These are phyloP conservation scores for Siderastrea siderea DNA, from an alignment of 92 coral and sea anemone genomes.

Conservation along the genomic window DNA sequence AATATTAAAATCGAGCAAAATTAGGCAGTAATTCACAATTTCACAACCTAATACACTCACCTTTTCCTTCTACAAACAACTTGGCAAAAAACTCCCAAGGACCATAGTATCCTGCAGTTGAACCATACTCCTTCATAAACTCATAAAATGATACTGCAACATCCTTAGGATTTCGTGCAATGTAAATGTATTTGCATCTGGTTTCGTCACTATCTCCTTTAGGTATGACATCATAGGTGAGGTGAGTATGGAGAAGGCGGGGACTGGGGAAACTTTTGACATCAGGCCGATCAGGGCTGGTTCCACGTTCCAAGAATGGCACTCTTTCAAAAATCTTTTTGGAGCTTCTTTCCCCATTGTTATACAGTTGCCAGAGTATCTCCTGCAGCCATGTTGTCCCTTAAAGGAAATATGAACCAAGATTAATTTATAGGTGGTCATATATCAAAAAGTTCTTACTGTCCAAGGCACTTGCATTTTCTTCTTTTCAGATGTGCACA, in stretches of 20 bases:
- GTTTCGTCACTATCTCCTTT: slow-evolving; percentile 12
- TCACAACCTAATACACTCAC: background rate
- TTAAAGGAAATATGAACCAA: background rate
- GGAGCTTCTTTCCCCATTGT: slow-evolving; percentile 31
- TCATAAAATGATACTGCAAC: slow-evolving; percentile 52
- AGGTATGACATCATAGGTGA: slow-evolving; percentile 42
- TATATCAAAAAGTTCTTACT: too few species aligned
- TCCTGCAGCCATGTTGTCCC: slow-evolving; percentile 58
- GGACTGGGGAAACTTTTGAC: slow-evolving; percentile 44
- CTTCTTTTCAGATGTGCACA: too few species aligned
- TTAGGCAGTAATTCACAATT: too few species aligned
- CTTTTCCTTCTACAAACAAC: slow-evolving; percentile 40
- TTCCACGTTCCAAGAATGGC: slow-evolving; percentile 41
- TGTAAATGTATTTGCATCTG: slow-evolving; percentile 33
- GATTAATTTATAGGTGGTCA: background rate
- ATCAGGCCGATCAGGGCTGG: slow-evolving; percentile 15
- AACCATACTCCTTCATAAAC: slow-evolving; percentile 12
- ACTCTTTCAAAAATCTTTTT: slow-evolving; percentile 38
- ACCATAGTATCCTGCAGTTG: slow-evolving; percentile 24
- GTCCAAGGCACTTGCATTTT: too few species aligned
- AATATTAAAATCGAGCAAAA: background rate
- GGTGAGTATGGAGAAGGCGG: slow-evolving; percentile 47
- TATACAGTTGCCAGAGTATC: slow-evolving; percentile 42
- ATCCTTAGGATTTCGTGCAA: slow-evolving; percentile 54
- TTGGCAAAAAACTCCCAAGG: slow-evolving; percentile 52